phyloP scores from a whole-genome alignment of 1,140 invertebrate species.

The Colletes gigas region DNA sequence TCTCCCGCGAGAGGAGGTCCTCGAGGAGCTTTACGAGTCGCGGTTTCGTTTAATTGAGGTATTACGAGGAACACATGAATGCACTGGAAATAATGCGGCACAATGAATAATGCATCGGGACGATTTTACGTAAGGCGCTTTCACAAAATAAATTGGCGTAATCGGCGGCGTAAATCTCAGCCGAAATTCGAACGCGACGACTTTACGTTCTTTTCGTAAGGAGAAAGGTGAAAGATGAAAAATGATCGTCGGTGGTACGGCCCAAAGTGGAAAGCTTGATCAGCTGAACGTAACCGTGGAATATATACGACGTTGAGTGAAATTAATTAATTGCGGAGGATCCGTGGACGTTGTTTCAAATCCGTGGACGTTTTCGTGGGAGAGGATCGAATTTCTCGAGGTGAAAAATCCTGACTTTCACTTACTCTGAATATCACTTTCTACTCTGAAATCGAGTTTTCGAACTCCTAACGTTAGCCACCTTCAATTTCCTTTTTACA shows the following conservation, averaged over 20 bases:
- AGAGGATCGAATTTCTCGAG: neutral
- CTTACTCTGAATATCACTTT: neutral
- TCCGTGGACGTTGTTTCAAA: neutral
- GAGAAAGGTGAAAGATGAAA: constrained; percentile 9
- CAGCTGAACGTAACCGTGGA: neutral
- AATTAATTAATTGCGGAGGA: neutral
- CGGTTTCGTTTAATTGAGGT: constrained; percentile 6
- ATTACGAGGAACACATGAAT: neutral
- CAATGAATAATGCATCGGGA: constrained; percentile 40
- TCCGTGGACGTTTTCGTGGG: neutral
- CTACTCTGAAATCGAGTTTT: no score
- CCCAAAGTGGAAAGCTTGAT: neutral
- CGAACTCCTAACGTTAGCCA: no score
- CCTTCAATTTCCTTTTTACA: no score
- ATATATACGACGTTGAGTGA: neutral
- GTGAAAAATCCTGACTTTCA: neutral
- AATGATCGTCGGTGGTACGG: neutral
- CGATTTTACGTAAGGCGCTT: constrained; percentile 46
- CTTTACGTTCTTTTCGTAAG: neutral
- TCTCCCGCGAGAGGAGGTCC: neutral
- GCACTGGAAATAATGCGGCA: constrained; percentile 12
- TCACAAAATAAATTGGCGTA: constrained; percentile 43
- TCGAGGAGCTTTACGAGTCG: neutral
- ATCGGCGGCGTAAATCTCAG: constrained; percentile 25
- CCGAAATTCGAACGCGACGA: constrained; percentile 11